A percentile compares a stretch with the other conserved stretches of the same genome.
phyloP scores from a whole-genome alignment of 2,888 invertebrate genomes.

The Eulithis testata region DNA sequence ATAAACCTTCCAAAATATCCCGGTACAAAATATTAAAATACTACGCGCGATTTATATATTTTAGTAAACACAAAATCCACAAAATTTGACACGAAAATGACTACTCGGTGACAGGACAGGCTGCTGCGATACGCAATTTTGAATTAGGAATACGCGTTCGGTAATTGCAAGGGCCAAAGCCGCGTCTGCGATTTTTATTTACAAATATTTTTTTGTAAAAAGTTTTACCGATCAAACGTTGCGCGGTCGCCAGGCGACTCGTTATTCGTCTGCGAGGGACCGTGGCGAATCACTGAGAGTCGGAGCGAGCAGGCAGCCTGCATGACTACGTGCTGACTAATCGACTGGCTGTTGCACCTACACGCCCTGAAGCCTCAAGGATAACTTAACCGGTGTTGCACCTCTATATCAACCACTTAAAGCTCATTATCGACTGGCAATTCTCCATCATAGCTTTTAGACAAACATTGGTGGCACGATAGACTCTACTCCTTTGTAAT shows the following conservation, averaged over 20 bases:
- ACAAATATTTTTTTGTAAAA: slow-evolving; percentile 23
- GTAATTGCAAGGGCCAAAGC: slow-evolving; percentile 9
- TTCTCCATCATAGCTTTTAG: slow-evolving; percentile 12
- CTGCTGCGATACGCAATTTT: slow-evolving; percentile 45
- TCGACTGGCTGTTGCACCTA: slow-evolving; percentile 68
- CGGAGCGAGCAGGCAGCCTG: slow-evolving; percentile 60
- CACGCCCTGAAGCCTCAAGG: slow-evolving; percentile 56
- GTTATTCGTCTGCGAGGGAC: slow-evolving; percentile 57
- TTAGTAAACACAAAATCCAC: slow-evolving; percentile 55
- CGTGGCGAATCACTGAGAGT: slow-evolving; percentile 58
- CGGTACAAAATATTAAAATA: slow-evolving; percentile 19
- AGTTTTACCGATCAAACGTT: slow-evolving; percentile 72
- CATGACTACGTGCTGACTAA: slow-evolving; percentile 77
- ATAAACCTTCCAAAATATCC: slow-evolving; percentile 22
- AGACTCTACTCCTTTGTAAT: slow-evolving; percentile 28
- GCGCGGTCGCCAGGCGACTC: slow-evolving; percentile 71
- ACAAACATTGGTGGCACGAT: slow-evolving; percentile 20
- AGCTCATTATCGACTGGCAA: slow-evolving; percentile 19
- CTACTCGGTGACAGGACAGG: slow-evolving; percentile 29
- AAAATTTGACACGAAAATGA: slow-evolving; percentile 70
- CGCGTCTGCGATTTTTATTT: not conserved
- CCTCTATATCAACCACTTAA: slow-evolving; percentile 11
- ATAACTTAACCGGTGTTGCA: slow-evolving; percentile 6
- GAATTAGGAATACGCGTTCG: slow-evolving; percentile 45
- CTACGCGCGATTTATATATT: slow-evolving; percentile 61